Percentiles rank a stretch among this genome's conserved stretches.
Evolutionary conservation across 2,888 invertebrate species (phyloP).

Genomic region (Eumerus sabulonum): DNA sequence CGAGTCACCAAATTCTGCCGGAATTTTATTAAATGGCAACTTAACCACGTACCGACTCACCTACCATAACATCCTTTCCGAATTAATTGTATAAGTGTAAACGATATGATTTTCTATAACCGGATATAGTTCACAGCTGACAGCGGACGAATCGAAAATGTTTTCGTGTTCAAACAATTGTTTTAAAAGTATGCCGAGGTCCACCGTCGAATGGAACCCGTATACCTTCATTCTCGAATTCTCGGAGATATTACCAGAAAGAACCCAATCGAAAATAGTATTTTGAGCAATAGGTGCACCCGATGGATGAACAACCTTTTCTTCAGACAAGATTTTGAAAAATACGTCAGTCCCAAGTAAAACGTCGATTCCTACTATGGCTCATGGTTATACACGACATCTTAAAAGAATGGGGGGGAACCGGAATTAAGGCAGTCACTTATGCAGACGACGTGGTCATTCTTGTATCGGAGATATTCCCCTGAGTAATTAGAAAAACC

Average conservation of each 20-base stretch:
- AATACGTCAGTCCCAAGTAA: constrained; percentile 38
- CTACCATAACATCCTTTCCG: too few species aligned
- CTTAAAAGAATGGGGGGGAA: too few species aligned
- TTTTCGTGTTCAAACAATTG: constrained; percentile 16
- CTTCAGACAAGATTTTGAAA: constrained; percentile 19
- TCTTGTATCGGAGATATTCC: too few species aligned
- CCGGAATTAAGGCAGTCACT: too few species aligned
- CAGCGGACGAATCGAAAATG: not conserved
- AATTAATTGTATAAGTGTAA: not conserved
- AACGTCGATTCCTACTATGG: constrained; percentile 37
- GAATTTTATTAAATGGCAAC: not conserved
- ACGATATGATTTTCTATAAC: too few species aligned
- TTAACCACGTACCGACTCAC: not conserved
- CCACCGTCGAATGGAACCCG: constrained; percentile 7
- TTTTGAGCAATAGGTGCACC: too few species aligned
- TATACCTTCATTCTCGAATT: not conserved
- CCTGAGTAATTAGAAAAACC: too few species aligned
- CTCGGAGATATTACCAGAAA: constrained; percentile 13
- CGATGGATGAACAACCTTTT: constrained; percentile 23
- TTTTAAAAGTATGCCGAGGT: constrained; percentile 11
- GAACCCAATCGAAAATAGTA: constrained; percentile 26
- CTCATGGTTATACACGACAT: too few species aligned
- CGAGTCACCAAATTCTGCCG: constrained; percentile 6
- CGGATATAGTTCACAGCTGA: not conserved
- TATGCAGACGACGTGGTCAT: too few species aligned